phyloP scores from a whole-genome alignment of 2,888 invertebrate species.

The Cantharis flavilabris region DNA sequence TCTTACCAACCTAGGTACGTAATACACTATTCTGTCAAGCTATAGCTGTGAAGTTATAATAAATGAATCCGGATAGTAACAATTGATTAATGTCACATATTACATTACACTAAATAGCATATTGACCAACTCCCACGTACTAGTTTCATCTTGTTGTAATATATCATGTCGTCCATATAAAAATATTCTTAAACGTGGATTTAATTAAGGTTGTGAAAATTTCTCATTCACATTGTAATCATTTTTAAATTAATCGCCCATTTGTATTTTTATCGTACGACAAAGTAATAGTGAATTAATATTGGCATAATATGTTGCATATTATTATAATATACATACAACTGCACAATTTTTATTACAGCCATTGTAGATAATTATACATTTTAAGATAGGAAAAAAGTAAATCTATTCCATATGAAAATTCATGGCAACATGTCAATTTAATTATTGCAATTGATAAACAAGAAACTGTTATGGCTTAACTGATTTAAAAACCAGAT shows the following conservation, averaged over 20 bases:
- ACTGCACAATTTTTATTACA: background rate
- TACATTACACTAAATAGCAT: background rate
- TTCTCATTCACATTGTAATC: background rate
- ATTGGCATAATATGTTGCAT: background rate
- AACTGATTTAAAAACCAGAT: slow-evolving; percentile 8
- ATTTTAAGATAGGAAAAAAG: background rate
- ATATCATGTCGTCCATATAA: background rate
- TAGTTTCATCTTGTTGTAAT: background rate
- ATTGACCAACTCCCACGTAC: background rate
- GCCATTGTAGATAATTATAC: background rate
- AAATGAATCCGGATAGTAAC: too few relatives aligned
- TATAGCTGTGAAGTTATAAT: too few relatives aligned
- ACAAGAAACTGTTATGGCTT: slow-evolving; percentile 7
- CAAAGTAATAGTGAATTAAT: background rate
- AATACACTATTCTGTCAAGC: too few relatives aligned
- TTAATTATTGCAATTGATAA: slow-evolving; percentile 16
- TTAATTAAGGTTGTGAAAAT: background rate
- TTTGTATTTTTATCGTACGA: background rate
- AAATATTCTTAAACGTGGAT: background rate
- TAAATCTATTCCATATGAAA: slow-evolving; percentile 1
- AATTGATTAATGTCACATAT: too few relatives aligned
- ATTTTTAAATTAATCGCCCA: background rate
- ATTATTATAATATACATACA: background rate
- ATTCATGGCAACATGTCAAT: slow-evolving; percentile 6
- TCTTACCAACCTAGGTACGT: too few relatives aligned